Base-by-base conservation (phyloP, 2,797 vertebrate genomes). In the Okamejei kenojei region DNA sequence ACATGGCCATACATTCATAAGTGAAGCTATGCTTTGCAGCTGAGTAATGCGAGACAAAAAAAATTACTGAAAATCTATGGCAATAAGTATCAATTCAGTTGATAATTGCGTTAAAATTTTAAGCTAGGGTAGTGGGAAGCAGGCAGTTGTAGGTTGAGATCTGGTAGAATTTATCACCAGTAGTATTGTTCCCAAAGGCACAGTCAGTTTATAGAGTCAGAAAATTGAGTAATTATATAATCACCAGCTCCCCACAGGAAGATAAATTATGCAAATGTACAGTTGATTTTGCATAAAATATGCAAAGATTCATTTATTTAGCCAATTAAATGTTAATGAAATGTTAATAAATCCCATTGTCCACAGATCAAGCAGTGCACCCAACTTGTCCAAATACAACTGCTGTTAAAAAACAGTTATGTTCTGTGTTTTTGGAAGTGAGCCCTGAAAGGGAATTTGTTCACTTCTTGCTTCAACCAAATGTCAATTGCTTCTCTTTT, bases 271-370 rank as follows among this genome's bases (percentile, higher is more conserved):
- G 61, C 7, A 88, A 68, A 88, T 88, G 32, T 88, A 68, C n/a
- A 32, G 21, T 35, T 68, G n/a, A 15, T 68, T 32, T 88, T 88
- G 61, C n/a, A 35, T 32, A 5, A n/a, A 88, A 88, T 88, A 21
- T 68, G 61, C 84, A 65, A 68, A 88, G 63, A n/a, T 88, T 68
- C 17, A 88, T 88, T 88, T 88, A 88, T 68, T 17, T 88, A 68
- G n/a, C 61, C 84, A 88, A 68, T 88, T 68, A 88, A 88, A 35
- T 35, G 84, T 68, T 65, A 88, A 63, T 88, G n/a, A 8, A 61
- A 65, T 32, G 15, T 88, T 88, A 88, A 88, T 65, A 86, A 86
- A 65, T 63, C 82, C 15, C 82, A 65, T 86, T 86, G 82, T 19
- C 63, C 58, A 86, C 26, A n/a, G 6, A 65, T 7, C 17, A 65